Evolutionary conservation across 2,113 vertebrate genomes (phyloP).

Genomic region (Mugil cephalus): DNA sequence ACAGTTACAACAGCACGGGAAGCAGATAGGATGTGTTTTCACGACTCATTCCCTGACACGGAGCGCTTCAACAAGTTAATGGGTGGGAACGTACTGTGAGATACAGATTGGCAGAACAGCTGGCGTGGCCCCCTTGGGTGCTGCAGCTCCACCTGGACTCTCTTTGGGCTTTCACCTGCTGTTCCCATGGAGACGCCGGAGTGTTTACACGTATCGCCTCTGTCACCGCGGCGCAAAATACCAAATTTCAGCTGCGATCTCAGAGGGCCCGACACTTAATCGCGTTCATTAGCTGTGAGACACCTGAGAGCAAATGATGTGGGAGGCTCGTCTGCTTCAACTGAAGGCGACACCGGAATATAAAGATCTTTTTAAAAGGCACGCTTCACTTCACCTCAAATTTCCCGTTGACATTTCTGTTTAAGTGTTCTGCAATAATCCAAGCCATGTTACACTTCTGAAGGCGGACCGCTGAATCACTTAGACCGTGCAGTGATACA

Average conservation of each 20-base stretch:
- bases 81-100: conserved; percentile 5
- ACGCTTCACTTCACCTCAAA: neutral
- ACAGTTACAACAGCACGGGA: neutral
- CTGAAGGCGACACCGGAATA: neutral
- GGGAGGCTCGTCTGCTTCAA: conserved; percentile 12
- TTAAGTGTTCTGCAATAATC: neutral
- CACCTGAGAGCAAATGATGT: neutral
- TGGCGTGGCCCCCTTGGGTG: conserved; percentile 32
- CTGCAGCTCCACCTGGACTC: conserved; percentile 44
- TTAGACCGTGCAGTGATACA: neutral
- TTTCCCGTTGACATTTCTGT: conserved; percentile 4
- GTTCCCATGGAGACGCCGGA: conserved; percentile 25
- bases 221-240: conserved; percentile 30
- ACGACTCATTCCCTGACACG: conserved; percentile 1
- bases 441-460: conserved; percentile 2
- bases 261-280: conserved; percentile 26
- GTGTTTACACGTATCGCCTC: conserved; percentile 23
- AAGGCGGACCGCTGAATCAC: conserved; percentile 5
- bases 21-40: conserved; percentile 14
- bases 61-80: conserved; percentile 21
- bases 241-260: conserved; percentile 37
- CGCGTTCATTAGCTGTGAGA: conserved; percentile 22
- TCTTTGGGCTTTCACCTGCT: conserved; percentile 46
- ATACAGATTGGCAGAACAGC: conserved; percentile 47
- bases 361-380: conserved; percentile 1